These are phyloP conservation scores for Sebastes ruberrimus DNA, from an alignment of 2,797 vertebrate genomes.

Conservation along the genomic window DNA sequence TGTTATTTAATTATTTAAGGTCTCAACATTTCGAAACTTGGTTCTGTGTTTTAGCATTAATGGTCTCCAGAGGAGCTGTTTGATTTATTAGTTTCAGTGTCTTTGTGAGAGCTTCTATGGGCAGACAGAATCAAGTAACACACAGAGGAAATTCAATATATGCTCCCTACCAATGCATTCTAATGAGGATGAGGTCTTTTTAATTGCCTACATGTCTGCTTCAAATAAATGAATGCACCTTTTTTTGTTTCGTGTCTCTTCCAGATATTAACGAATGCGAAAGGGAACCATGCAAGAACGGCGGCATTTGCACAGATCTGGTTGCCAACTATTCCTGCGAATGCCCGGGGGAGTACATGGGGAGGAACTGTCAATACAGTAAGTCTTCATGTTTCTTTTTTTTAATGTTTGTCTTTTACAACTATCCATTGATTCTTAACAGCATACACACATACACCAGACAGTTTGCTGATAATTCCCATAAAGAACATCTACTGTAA, in stretches of 20 bases:
- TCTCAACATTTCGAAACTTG: conserved; percentile 8
- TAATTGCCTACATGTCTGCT: conserved; percentile 65
- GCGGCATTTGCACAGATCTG: conserved; percentile 95
- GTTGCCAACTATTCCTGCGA: conserved; percentile 98
- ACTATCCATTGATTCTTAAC: conserved; percentile 8
- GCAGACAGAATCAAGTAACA: conserved; percentile 61
- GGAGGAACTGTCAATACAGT: conserved; percentile 97
- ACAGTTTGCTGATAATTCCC: conserved; percentile 2
- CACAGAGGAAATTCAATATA: conserved; percentile 66
- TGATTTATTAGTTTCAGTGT: conserved; percentile 58
- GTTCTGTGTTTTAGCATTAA: conserved; percentile 24
- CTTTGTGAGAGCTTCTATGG: conserved; percentile 38
- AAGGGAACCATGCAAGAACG: conserved; percentile 94
- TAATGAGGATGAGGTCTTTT: conserved; percentile 62
- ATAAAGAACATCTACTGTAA: neutral
- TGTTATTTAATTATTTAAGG: neutral
- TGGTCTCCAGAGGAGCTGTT: conserved; percentile 23
- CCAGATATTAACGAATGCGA: conserved; percentile 98
- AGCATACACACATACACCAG: neutral
- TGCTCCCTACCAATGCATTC: conserved; percentile 59
- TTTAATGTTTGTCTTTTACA: conserved; percentile 20
- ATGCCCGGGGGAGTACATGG: conserved; percentile 98
- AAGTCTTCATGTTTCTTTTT: conserved; percentile 76
- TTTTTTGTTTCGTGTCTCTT: conserved; percentile 47
- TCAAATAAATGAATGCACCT: conserved; percentile 61